These are phyloP conservation scores for Nothocercus nigrocapillus DNA, from an alignment of 2,113 vertebrate genomes.

Conservation along the genomic window DNA sequence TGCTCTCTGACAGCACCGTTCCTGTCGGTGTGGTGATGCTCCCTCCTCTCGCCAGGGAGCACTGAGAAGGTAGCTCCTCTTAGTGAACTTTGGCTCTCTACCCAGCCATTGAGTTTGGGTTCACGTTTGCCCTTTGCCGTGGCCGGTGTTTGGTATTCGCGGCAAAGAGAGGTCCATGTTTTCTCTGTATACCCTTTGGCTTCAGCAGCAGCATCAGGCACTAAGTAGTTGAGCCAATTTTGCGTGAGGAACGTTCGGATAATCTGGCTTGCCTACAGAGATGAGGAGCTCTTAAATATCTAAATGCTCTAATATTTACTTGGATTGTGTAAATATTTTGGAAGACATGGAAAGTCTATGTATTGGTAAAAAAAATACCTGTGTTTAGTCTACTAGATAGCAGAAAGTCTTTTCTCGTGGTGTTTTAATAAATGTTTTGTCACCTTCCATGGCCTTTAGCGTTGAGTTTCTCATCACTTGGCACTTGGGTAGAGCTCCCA, in stretches of 20 bases:
- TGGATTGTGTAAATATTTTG: background rate
- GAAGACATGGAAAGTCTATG: background rate
- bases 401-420: background rate
- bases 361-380: background rate
- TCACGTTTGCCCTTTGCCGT: background rate
- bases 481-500: background rate
- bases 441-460: background rate
- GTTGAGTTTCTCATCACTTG: background rate
- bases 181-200: background rate
- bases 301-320: background rate
- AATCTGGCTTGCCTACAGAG: background rate
- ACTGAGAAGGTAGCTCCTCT: background rate
- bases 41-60: rapidly evolving
- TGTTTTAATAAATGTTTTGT: background rate
- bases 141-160: background rate
- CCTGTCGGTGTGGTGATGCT: rapidly evolving
- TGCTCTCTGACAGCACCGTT: rapidly evolving
- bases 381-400: background rate
- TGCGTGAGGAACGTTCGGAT: rapidly evolving
- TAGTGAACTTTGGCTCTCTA: background rate
- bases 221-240: background rate
- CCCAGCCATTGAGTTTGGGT: background rate
- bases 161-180: background rate
- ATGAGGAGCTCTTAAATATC: background rate
- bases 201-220: background rate